Conservation (phyloP, 1,140 invertebrate species). For the Tachypleus tridentatus region DNA sequence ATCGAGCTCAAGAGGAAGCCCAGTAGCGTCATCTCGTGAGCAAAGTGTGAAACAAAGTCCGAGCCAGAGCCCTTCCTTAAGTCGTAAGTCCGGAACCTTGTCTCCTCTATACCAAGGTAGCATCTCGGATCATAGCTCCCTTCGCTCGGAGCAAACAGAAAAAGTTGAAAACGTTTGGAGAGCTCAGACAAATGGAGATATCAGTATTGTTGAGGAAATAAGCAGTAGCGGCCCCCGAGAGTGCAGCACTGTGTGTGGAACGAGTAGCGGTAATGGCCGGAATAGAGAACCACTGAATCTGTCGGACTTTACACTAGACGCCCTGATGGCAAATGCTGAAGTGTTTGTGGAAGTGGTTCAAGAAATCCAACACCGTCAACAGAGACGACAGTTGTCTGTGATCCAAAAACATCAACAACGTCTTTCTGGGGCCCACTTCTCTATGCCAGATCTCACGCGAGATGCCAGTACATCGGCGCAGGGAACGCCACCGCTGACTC, state of each 20-base stretch:
- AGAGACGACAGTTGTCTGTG: constrained; percentile 6
- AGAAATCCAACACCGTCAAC: constrained; percentile 14
- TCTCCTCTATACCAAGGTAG: no score
- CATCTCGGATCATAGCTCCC: no score
- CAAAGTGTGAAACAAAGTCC: no score
- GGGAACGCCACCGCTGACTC: constrained; percentile 21
- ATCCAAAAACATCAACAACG: constrained; percentile 15
- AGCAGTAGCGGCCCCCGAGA: no score
- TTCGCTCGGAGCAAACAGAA: no score
- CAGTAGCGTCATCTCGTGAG: constrained; percentile 8
- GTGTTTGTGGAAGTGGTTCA: constrained; percentile 19
- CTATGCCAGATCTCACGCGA: constrained; percentile 48
- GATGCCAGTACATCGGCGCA: constrained; percentile 19
- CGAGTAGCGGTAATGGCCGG: constrained; percentile 21
- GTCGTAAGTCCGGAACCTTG: no score
- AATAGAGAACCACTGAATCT: constrained; percentile 45
- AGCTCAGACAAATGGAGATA: no score
- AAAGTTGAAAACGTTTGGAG: no score
- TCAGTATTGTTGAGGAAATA: no score
- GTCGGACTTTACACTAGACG: constrained; percentile 35
- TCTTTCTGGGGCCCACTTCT: constrained; percentile 32
- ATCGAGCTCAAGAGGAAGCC: constrained; percentile 16
- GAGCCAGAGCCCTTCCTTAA: no score
- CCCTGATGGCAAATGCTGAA: constrained; percentile 34
- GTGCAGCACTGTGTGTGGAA: no score